Evolutionary conservation across 2,113 vertebrate species (phyloP).

Genomic region (Calyptomena viridis): DNA sequence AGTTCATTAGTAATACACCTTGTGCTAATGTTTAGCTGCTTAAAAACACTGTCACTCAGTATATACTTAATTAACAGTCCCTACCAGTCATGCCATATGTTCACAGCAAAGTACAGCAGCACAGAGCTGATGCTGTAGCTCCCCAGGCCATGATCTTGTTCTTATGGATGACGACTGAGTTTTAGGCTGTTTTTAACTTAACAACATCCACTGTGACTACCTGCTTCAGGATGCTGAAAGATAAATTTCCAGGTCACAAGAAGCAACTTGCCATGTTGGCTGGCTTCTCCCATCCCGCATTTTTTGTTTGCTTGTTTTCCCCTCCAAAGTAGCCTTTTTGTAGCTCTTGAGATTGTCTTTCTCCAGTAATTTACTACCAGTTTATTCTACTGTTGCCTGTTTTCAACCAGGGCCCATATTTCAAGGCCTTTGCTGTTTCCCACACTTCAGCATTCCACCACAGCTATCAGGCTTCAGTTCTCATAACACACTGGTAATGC

Average conservation of each 20-base stretch:
- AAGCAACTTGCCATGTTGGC: background rate
- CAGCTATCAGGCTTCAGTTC: background rate
- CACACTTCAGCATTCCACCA: too few relatives aligned
- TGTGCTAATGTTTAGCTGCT: background rate
- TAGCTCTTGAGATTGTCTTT: background rate
- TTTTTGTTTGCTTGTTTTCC: background rate
- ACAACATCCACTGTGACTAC: background rate
- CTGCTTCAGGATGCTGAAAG: background rate
- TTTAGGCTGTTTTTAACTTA: background rate
- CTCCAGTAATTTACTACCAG: background rate
- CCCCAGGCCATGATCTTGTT: background rate
- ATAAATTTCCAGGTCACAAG: background rate
- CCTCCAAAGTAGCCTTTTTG: background rate
- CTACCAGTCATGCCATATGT: too few relatives aligned
- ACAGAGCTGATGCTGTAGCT: background rate
- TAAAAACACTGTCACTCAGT: background rate
- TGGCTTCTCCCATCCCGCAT: background rate
- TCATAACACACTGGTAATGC: fast-evolving
- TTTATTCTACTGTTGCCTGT: background rate
- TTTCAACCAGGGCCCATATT: background rate
- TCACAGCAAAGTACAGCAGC: background rate
- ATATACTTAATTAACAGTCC: background rate
- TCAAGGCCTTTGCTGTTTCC: background rate
- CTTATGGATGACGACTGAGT: background rate
- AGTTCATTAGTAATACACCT: background rate